Evolutionary conservation across 2,888 invertebrate genomes (phyloP), one percentile per base, ranked within the genome.

Genomic region (Myopa testacea): DNA sequence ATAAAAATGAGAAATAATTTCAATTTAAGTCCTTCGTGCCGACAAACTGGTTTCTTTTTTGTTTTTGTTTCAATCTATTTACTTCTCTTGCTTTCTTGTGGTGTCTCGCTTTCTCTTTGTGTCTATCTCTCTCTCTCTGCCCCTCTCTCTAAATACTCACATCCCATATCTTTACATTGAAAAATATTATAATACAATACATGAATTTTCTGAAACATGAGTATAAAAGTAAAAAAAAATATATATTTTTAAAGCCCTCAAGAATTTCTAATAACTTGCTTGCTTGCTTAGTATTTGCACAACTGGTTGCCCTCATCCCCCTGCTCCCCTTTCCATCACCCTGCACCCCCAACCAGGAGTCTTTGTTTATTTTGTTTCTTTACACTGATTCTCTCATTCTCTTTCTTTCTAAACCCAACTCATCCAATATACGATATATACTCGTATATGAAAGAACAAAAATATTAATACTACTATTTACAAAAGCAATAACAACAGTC

Each of bases 201-300:
- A 26, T 26, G 26, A 26, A 26, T 26, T 26, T 26, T 26, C 26
- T 26, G 26, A 26, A 26, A 26, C 26, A 26, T 45, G 45, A 45
- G 10, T 45, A 45, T 45, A 3, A 45, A 45, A 45, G 34, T 34
- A 40, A n/a, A 6, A 40, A 38, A 55, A 60, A 40, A 60, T 10
- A 16, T n/a, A 38, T 58, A 16, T 14, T 58, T 72, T 60, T 5
- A 34, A 52, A 34, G 55, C 72, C 72, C 60, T 38, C 19, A 14
- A 45, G 72, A 45, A 58, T 62, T 72, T 62, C 60, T 72, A 72
- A 72, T 72, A 72, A 40, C 60, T 72, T 62, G 19, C 26, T 62
- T 63, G 40, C 26, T 63, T 63, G n/a, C 26, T 63, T 26, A 8
- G 73, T 73, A 62, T 73, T 73, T 73, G 72, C 62, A 73, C 45